These are phyloP conservation scores for Ceratina australensis DNA, from an alignment of 1,140 invertebrate genomes.

Conservation along the genomic window DNA sequence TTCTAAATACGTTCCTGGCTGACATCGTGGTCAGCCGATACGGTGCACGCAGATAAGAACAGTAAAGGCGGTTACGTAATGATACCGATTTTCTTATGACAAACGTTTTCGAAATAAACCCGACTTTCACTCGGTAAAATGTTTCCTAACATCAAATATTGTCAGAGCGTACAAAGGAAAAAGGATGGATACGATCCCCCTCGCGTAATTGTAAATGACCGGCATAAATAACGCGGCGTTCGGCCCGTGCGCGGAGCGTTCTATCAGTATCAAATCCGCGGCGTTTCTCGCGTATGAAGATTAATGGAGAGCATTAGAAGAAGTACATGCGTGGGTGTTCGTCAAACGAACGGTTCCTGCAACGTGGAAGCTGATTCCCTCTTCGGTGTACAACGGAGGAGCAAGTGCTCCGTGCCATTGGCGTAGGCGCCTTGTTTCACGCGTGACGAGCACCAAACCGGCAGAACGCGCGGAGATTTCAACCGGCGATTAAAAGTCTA, in stretches of 20 bases:
- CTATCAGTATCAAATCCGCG: constrained; percentile 11
- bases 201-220: neutral
- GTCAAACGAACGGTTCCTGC: constrained; percentile 46
- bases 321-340: constrained; percentile 27
- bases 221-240: constrained; percentile 21
- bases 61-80: no score
- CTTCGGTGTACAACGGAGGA: no score
- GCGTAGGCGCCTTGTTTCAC: constrained; percentile 25
- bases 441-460: neutral
- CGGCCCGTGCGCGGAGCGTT: constrained; percentile 20
- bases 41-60: no score
- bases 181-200: no score
- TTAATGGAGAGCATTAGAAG: constrained; percentile 37
- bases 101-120: no score
- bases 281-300: constrained; percentile 24
- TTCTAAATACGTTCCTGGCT: no score
- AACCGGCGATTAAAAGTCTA: constrained; percentile 12
- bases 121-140: no score
- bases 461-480: constrained; percentile 19
- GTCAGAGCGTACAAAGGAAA: no score
- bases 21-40: no score
- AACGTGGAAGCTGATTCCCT: constrained; percentile 33
- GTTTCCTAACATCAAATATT: no score
- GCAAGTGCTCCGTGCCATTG: constrained; percentile 32
- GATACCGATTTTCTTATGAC: no score